phyloP scores from a whole-genome alignment of 1,140 invertebrate genomes.

The Zaprionus africanus region DNA sequence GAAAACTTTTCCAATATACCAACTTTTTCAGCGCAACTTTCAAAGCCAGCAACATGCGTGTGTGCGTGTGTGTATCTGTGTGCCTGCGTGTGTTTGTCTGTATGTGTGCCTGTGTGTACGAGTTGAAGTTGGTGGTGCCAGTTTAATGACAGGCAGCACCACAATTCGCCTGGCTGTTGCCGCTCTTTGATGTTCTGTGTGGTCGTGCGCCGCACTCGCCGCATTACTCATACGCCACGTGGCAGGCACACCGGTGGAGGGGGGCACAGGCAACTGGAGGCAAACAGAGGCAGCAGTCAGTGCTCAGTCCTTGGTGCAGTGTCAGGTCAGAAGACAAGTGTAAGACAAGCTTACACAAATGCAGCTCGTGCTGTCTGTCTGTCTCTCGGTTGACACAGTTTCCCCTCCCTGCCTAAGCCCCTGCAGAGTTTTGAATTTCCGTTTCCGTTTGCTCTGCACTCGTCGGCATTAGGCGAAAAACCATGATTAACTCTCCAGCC shows the following conservation, averaged over 20 bases:
- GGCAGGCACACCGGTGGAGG: conserved; percentile 12
- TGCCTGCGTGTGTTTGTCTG: conserved; percentile 10
- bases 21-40: conserved; percentile 70
- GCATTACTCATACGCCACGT: conserved; percentile 64
- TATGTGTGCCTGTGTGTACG: conserved; percentile 14
- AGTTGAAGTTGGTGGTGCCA: conserved; percentile 39
- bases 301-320: conserved; percentile 9
- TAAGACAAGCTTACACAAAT: conserved; percentile 22
- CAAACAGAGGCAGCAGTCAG: not conserved
- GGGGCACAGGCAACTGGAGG: not conserved
- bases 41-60: conserved; percentile 45
- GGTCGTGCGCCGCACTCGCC: conserved; percentile 35
- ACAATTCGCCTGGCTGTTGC: conserved; percentile 49
- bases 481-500: conserved; percentile 67
- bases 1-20: conserved; percentile 83
- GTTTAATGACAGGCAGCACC: conserved; percentile 69
- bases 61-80: conserved; percentile 10
- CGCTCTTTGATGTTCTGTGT: conserved; percentile 68
- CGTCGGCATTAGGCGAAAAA: conserved; percentile 51
- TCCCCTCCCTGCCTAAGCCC: not conserved
- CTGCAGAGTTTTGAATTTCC: conserved; percentile 30
- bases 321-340: conserved; percentile 11
- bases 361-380: not conserved
- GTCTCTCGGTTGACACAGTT: not conserved
- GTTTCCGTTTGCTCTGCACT: conserved; percentile 25